Conservation (phyloP, 92 coral and sea anemone genomes). For the Epizoanthus stellaris region DNA sequence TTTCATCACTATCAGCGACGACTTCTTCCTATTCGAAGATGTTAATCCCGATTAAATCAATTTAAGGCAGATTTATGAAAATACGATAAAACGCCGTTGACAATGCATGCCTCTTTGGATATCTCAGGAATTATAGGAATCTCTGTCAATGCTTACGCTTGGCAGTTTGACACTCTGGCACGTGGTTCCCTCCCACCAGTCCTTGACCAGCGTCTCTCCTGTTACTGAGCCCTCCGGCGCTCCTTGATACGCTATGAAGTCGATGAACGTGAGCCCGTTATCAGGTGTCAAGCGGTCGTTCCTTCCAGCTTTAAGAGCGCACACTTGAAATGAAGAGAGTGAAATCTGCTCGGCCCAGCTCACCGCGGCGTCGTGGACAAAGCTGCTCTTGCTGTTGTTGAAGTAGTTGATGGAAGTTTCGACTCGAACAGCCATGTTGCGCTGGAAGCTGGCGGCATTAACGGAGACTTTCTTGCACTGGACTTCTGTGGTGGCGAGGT, state of each 20-base stretch:
- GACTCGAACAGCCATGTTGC: slow-evolving; percentile 58
- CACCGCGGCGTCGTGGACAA: slow-evolving; percentile 73
- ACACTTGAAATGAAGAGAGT: slow-evolving; percentile 56
- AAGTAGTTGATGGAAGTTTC: slow-evolving; percentile 68
- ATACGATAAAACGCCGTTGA: too few species aligned
- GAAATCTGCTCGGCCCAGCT: slow-evolving; percentile 76
- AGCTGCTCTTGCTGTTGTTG: slow-evolving; percentile 54
- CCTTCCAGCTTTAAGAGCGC: slow-evolving; percentile 81
- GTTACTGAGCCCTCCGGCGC: slow-evolving; percentile 63
- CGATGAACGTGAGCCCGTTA: slow-evolving; percentile 75
- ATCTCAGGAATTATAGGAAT: neutral
- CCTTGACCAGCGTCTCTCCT: slow-evolving; percentile 47
- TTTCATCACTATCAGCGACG: too few species aligned
- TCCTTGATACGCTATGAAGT: slow-evolving; percentile 73
- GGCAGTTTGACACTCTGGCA: slow-evolving; percentile 34
- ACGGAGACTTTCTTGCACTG: slow-evolving; percentile 59
- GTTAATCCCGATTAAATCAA: too few species aligned
- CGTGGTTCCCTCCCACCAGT: slow-evolving; percentile 89
- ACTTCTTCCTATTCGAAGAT: too few species aligned
- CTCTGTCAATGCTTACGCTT: neutral
- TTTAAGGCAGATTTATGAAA: too few species aligned
- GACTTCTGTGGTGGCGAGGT: slow-evolving; percentile 66
- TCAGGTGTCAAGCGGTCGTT: slow-evolving; percentile 75
- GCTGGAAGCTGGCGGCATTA: slow-evolving; percentile 34
- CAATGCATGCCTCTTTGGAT: neutral